Conservation (phyloP, 2,888 invertebrate genomes). For the Beris chalybata region DNA sequence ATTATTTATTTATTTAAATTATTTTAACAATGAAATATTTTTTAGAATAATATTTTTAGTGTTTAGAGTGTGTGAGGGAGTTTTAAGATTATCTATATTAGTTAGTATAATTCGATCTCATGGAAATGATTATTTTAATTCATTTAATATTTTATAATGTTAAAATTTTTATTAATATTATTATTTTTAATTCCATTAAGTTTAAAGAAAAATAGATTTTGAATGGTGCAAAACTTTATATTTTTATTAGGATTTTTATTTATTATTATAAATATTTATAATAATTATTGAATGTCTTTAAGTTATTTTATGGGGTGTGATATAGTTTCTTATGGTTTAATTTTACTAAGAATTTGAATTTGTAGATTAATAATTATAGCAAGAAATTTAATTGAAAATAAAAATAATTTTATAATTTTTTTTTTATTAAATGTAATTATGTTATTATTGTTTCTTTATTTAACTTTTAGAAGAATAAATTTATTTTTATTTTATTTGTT, state of each 20-base stretch:
- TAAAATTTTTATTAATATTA: constrained; percentile 60
- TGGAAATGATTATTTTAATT: constrained; percentile 67
- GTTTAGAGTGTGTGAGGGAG: constrained; percentile 67
- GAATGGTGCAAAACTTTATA: constrained; percentile 60
- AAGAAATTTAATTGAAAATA: constrained; percentile 58
- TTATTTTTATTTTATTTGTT: constrained; percentile 70
- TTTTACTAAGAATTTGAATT: constrained; percentile 65
- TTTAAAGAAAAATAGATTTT: constrained; percentile 60
- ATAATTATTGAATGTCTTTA: constrained; percentile 54
- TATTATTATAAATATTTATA: constrained; percentile 54
- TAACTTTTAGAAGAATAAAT: constrained; percentile 63
- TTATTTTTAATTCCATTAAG: constrained; percentile 59
- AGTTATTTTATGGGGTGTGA: constrained; percentile 59
- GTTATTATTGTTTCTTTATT: constrained; percentile 60
- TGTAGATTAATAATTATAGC: constrained; percentile 63
- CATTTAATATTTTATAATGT: constrained; percentile 63
- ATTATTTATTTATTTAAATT: constrained; percentile 57
- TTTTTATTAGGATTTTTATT: constrained; percentile 59
- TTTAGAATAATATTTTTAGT: constrained; percentile 65
- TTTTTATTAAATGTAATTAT: constrained; percentile 61
- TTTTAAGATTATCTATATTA: constrained; percentile 65
- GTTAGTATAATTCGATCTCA: constrained; percentile 64
- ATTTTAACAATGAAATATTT: constrained; percentile 59
- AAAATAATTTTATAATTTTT: constrained; percentile 57
- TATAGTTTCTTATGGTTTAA: constrained; percentile 60